Evolutionary conservation across 2,113 vertebrate genomes (phyloP).

Genomic region (Nothocercus julius): DNA sequence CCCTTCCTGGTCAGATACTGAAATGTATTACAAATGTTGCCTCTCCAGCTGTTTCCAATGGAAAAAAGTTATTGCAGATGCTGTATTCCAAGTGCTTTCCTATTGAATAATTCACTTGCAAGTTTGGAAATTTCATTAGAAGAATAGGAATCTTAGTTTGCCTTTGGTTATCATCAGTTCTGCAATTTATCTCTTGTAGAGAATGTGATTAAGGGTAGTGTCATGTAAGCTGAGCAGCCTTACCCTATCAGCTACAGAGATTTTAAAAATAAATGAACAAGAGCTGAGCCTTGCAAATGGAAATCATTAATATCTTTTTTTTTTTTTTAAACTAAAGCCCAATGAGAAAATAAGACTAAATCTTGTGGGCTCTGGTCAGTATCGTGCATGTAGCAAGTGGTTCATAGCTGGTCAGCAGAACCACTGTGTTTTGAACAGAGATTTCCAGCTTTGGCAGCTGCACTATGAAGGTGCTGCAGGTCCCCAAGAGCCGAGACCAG

Average conservation of each 20-base stretch:
- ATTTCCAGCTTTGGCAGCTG: too few relatives aligned
- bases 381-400: too few relatives aligned
- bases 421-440: too few relatives aligned
- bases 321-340: too few relatives aligned
- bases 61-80: background rate
- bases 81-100: background rate
- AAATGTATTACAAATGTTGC: background rate
- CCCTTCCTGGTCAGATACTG: background rate
- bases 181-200: background rate
- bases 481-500: too few relatives aligned
- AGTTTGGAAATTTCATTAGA: background rate
- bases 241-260: background rate
- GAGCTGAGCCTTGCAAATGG: background rate
- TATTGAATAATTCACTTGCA: background rate
- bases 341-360: too few relatives aligned
- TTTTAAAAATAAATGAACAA: background rate
- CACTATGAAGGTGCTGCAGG: too few relatives aligned
- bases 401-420: too few relatives aligned
- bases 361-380: too few relatives aligned
- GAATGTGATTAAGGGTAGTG: background rate
- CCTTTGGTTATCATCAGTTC: background rate
- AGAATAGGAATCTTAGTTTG: background rate
- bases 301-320: too few relatives aligned
- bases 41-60: background rate
- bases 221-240: background rate